Percentiles rank a stretch among this genome's conserved stretches.
Evolutionary conservation across 2,113 vertebrate genomes (phyloP).

Genomic region (Vidua chalybeata): DNA sequence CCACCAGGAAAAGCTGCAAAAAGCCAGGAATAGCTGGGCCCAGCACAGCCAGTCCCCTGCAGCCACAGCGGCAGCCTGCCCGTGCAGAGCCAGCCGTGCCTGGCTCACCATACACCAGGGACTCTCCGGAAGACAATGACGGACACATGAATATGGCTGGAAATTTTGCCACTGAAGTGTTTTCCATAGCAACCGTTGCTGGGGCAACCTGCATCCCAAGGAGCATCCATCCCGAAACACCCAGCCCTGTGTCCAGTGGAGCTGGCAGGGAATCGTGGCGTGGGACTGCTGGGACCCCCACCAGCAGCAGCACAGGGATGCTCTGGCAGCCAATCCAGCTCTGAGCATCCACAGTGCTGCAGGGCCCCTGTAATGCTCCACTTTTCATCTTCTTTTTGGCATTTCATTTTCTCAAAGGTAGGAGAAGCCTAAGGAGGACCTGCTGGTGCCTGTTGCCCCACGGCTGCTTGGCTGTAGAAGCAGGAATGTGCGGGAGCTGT

Average conservation of each 20-base stretch:
- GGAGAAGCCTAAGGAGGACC: neutral
- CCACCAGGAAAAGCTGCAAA: neutral
- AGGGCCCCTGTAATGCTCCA: neutral
- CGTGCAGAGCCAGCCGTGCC: rapidly evolving
- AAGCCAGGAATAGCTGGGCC: neutral
- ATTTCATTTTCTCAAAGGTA: neutral
- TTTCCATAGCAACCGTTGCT: conserved; percentile 49
- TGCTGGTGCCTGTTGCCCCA: neutral
- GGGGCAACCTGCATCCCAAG: conserved; percentile 23
- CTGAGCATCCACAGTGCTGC: neutral
- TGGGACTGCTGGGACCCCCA: neutral
- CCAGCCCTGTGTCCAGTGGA: neutral
- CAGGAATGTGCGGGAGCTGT: neutral
- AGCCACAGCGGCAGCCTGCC: rapidly evolving
- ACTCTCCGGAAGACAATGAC: neutral
- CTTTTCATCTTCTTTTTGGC: neutral
- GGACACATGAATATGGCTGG: neutral
- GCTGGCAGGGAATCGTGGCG: rapidly evolving
- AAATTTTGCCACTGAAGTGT: neutral
- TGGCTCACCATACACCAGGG: neutral
- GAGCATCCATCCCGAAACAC: neutral
- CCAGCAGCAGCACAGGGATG: neutral
- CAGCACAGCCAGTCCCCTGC: neutral
- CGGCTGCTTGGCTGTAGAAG: neutral
- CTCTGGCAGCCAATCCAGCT: neutral